These are phyloP conservation scores for Alcis repandata DNA, from an alignment of 2,888 invertebrate genomes.

Conservation along the genomic window DNA sequence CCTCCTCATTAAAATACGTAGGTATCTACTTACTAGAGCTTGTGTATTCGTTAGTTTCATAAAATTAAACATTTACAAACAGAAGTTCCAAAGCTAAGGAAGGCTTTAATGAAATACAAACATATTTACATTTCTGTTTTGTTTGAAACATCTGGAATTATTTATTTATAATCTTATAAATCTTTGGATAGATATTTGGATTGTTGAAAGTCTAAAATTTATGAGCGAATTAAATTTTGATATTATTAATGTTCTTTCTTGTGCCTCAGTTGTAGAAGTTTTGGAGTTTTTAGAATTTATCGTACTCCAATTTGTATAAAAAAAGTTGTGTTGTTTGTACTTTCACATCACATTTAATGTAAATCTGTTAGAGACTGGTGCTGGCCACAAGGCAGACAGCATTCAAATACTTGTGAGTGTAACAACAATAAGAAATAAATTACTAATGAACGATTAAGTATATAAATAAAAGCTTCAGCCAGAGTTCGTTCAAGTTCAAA, in stretches of 20 bases:
- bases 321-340: too few relatives aligned
- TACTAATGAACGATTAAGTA: too few relatives aligned
- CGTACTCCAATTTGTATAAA: too few relatives aligned
- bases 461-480: too few relatives aligned
- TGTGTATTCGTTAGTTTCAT: conserved; percentile 5
- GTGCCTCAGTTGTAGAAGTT: too few relatives aligned
- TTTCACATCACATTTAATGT: too few relatives aligned
- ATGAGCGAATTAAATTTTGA: neutral
- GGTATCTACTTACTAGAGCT: neutral
- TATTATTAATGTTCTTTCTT: neutral
- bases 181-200: neutral
- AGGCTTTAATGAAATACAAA: conserved; percentile 35
- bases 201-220: neutral
- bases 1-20: conserved; percentile 24
- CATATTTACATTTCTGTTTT: conserved; percentile 14
- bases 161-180: conserved; percentile 21
- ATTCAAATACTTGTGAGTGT: too few relatives aligned
- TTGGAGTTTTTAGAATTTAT: too few relatives aligned
- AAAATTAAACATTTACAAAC: conserved; percentile 16
- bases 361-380: too few relatives aligned
- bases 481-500: too few relatives aligned
- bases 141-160: conserved; percentile 10
- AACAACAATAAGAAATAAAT: too few relatives aligned
- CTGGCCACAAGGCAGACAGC: too few relatives aligned
- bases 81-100: conserved; percentile 9